Percentiles rank a stretch among this genome's conserved stretches.
Evolutionary conservation across 2,113 vertebrate genomes (phyloP).

Genomic region (human): DNA sequence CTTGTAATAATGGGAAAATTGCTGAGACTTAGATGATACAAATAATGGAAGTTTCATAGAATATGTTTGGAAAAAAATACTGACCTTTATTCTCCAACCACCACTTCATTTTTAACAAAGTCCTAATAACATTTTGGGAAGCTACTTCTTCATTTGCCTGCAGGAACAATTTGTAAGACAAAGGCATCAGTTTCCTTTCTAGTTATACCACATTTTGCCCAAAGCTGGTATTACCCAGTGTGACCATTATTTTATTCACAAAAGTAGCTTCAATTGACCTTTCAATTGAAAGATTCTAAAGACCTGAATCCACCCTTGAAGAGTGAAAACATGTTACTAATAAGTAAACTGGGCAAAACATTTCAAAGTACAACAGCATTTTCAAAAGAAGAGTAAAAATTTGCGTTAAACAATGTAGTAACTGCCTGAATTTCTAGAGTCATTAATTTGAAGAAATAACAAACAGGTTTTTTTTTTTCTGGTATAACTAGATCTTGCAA

Average conservation of each 20-base stretch:
- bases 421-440: slow-evolving; percentile 4
- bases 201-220: not conserved
- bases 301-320: slow-evolving; percentile 25
- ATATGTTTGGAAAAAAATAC: not conserved
- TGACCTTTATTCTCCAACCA: not conserved
- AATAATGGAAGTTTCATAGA: not conserved
- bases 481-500: not conserved
- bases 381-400: not conserved
- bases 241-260: slow-evolving; percentile 47
- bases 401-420: not conserved
- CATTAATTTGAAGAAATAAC: not conserved
- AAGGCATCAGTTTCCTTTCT: slow-evolving; percentile 58
- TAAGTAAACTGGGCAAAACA: not conserved
- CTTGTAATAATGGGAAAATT: slow-evolving; percentile 4
- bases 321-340: slow-evolving; percentile 27
- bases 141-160: slow-evolving; percentile 27
- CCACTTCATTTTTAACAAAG: slow-evolving; percentile 19
- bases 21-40: not conserved
- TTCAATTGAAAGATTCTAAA: slow-evolving; percentile 47
- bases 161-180: slow-evolving; percentile 46
- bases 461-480: not conserved
- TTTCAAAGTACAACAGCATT: slow-evolving; percentile 28
- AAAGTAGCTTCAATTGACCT: slow-evolving; percentile 47
- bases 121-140: not conserved
- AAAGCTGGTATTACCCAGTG: slow-evolving; percentile 35